These are phyloP conservation scores for Phthorimaea operculella DNA, from an alignment of 1,140 invertebrate species.

Conservation along the genomic window DNA sequence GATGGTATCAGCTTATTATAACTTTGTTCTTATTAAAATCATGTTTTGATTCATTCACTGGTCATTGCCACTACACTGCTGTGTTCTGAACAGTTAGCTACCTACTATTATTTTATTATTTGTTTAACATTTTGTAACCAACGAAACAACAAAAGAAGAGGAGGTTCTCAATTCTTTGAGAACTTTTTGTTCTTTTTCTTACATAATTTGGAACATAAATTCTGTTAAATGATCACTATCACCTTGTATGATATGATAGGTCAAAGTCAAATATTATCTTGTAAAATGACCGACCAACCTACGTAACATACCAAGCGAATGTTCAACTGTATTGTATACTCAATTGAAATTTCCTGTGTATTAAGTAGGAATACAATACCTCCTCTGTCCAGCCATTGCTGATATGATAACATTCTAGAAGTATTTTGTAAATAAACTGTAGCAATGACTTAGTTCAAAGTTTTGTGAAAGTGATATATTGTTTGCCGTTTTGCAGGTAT, in stretches of 20 bases:
- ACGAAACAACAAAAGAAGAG: too few species aligned
- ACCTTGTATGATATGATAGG: background rate
- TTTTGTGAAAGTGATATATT: too few species aligned
- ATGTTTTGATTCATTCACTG: too few species aligned
- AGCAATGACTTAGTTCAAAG: background rate
- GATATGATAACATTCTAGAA: background rate
- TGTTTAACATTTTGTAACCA: too few species aligned
- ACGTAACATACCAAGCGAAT: background rate
- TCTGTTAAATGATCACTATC: background rate
- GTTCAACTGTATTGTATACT: background rate
- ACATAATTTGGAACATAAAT: background rate
- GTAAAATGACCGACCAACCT: background rate
- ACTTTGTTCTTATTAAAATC: too few species aligned
- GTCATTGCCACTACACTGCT: too few species aligned
- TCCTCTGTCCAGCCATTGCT: background rate
- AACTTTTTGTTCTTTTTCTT: too few species aligned
- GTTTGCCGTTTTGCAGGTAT: too few species aligned
- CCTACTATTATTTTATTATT: too few species aligned
- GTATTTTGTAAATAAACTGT: background rate
- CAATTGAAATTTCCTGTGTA: background rate
- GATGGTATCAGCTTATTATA: too few species aligned
- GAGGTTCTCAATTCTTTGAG: too few species aligned
- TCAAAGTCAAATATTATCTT: background rate
- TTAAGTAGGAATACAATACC: background rate
- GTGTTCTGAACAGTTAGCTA: too few species aligned